Percentiles rank a stretch among this genome's conserved stretches.
These are phyloP conservation scores for Machimus rusticus DNA, from an alignment of 2,888 invertebrate genomes.

Conservation along the genomic window DNA sequence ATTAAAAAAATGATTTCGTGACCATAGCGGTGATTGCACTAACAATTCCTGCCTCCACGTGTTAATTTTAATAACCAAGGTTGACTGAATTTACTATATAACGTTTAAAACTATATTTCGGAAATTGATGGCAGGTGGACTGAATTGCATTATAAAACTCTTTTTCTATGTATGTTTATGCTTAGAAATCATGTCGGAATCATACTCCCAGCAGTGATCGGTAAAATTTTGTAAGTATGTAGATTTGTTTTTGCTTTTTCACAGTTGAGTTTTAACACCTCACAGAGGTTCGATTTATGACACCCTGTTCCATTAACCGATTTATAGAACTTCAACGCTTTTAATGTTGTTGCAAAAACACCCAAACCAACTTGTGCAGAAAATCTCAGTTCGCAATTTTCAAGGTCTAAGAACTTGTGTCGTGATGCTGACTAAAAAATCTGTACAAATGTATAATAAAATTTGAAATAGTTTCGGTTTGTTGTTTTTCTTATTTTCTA, in stretches of 20 bases:
- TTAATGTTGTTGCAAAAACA: neutral
- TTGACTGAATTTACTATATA: neutral
- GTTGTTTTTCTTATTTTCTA: too few relatives aligned
- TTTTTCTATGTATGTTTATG: neutral
- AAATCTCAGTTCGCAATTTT: neutral
- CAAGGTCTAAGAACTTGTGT: neutral
- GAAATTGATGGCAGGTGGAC: neutral
- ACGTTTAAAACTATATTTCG: neutral
- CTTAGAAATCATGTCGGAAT: neutral
- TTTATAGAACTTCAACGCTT: neutral
- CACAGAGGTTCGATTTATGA: neutral
- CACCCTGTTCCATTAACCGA: neutral
- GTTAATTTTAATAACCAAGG: neutral
- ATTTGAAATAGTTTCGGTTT: too few relatives aligned
- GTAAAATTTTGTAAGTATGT: neutral
- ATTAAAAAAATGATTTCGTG: neutral
- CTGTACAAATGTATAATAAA: too few relatives aligned
- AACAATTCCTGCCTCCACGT: neutral
- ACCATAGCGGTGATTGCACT: neutral
- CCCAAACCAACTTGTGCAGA: neutral
- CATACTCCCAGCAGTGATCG: neutral
- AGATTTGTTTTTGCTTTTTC: neutral
- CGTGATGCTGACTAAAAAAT: neutral
- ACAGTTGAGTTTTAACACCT: neutral
- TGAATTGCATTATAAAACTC: neutral